Evolutionary conservation across 2,797 vertebrate genomes (phyloP).

Genomic region (Erpetoichthys calabaricus): DNA sequence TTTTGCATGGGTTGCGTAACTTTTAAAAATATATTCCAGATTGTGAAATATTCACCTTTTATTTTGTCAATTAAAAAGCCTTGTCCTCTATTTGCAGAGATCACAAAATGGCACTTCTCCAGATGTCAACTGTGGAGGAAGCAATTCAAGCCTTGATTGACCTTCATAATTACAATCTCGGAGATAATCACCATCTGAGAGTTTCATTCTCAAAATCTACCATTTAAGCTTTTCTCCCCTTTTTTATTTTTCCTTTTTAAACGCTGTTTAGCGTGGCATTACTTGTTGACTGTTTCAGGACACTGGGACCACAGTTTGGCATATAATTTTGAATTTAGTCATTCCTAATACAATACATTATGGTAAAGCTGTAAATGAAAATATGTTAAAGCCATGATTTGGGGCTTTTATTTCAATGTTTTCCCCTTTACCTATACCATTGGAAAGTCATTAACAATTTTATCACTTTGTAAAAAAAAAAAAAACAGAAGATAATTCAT

Average conservation of each 20-base stretch:
- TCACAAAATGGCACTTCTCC: slow-evolving; percentile 95
- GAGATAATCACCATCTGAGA: slow-evolving; percentile 88
- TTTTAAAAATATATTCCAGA: no score
- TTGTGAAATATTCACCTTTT: neutral
- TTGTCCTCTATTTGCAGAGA: slow-evolving; percentile 49
- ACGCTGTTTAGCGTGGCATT: slow-evolving; percentile 45
- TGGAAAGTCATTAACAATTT: slow-evolving; percentile 43
- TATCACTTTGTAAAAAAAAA: slow-evolving; percentile 47
- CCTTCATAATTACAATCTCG: slow-evolving; percentile 95
- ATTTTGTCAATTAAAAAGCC: neutral
- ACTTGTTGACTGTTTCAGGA: slow-evolving; percentile 62
- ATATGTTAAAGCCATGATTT: slow-evolving; percentile 35
- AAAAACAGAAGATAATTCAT: slow-evolving; percentile 41
- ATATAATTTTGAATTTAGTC: slow-evolving; percentile 32
- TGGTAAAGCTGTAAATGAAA: slow-evolving; percentile 28
- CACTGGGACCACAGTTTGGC: slow-evolving; percentile 65
- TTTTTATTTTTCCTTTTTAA: slow-evolving; percentile 33
- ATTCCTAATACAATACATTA: slow-evolving; percentile 36
- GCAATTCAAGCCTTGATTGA: slow-evolving; percentile 90
- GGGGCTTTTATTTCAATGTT: slow-evolving; percentile 37
- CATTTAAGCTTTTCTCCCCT: slow-evolving; percentile 55
- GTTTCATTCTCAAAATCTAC: slow-evolving; percentile 96
- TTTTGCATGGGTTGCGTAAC: no score
- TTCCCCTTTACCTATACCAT: slow-evolving; percentile 44
- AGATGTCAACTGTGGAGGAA: slow-evolving; percentile 93